These are phyloP conservation scores for Camponotus pennsylvanicus DNA, from an alignment of 1,140 invertebrate species.

Conservation along the genomic window DNA sequence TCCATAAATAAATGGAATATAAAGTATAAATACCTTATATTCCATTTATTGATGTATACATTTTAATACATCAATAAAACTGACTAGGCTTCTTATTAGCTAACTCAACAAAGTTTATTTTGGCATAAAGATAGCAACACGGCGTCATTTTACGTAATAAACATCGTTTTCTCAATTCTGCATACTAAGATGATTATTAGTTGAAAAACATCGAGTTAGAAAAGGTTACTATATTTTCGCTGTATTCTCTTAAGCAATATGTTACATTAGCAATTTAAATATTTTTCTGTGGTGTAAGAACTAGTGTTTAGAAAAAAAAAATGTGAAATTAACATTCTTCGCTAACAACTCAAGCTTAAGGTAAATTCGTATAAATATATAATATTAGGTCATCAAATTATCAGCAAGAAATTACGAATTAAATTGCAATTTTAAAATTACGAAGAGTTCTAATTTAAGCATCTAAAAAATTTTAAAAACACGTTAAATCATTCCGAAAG, in stretches of 20 bases:
- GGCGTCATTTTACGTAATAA: background rate
- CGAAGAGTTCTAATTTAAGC: background rate
- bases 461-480: background rate
- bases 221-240: background rate
- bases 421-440: background rate
- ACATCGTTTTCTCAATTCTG: constrained; percentile 6
- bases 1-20: no score
- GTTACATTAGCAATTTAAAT: background rate
- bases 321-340: background rate
- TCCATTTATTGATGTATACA: no score
- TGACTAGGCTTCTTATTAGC: background rate
- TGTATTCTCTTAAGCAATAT: background rate
- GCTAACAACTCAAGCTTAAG: background rate
- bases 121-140: constrained; percentile 8
- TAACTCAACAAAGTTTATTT: constrained; percentile 3
- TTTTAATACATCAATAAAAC: background rate
- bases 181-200: background rate
- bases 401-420: background rate
- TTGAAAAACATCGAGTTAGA: constrained; percentile 10
- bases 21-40: no score
- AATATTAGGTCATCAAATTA: background rate
- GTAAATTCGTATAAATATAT: background rate
- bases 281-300: background rate
- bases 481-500: background rate
- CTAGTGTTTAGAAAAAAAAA: background rate